Conservation (phyloP, 2,113 vertebrate genomes). For the Aythya baeri region DNA sequence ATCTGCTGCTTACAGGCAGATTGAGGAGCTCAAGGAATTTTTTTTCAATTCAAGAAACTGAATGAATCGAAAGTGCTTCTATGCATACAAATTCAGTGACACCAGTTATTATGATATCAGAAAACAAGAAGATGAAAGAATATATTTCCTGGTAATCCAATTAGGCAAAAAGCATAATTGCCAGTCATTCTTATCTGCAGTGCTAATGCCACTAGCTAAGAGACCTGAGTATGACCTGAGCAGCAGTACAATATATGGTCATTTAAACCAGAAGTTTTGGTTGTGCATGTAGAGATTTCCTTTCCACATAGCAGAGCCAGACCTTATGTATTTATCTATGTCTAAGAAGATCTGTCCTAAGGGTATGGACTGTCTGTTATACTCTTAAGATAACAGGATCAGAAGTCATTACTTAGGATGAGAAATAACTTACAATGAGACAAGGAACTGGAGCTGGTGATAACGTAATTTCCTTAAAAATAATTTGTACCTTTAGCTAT, state of each 20-base stretch:
- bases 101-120: neutral
- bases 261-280: neutral
- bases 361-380: neutral
- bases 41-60: neutral
- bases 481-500: neutral
- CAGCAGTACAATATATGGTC: accelerated
- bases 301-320: neutral
- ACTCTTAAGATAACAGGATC: neutral
- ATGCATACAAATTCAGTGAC: neutral
- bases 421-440: neutral
- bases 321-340: neutral
- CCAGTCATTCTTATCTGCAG: neutral
- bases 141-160: neutral
- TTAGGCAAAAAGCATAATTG: neutral
- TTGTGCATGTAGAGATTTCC: neutral
- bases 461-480: neutral
- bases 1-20: neutral
- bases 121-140: constrained; percentile 2
- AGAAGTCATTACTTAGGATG: neutral
- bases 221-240: neutral
- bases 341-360: neutral
- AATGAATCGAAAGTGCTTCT: neutral
- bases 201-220: neutral
- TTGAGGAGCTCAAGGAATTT: neutral
- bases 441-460: neutral